phyloP scores from a whole-genome alignment of 2,888 invertebrate genomes.

The Tethea ocularis region DNA sequence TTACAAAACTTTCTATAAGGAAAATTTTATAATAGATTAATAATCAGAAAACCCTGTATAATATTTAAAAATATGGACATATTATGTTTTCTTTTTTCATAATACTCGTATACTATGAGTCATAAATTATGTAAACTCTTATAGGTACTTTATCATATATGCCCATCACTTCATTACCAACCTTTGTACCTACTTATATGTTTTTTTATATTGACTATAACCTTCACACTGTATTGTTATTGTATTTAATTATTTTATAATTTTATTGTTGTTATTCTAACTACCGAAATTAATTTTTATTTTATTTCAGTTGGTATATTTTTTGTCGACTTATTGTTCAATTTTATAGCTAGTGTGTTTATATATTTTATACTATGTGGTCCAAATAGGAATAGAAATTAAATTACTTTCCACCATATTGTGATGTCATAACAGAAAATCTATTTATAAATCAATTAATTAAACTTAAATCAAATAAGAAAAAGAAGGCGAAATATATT shows the following conservation, averaged over 20 bases:
- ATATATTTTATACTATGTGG: too few relatives aligned
- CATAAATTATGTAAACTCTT: neutral
- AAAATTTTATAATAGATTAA: neutral
- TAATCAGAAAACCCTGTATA: neutral
- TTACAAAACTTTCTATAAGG: constrained; percentile 13
- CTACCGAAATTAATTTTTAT: constrained; percentile 25
- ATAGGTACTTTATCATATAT: constrained; percentile 5
- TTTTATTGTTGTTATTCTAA: constrained; percentile 24
- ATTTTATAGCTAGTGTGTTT: too few relatives aligned
- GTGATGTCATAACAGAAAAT: too few relatives aligned
- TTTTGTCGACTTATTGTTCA: constrained; percentile 14
- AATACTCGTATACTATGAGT: too few relatives aligned
- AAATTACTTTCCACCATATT: too few relatives aligned
- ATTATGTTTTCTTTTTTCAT: too few relatives aligned
- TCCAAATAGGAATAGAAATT: too few relatives aligned
- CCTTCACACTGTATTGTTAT: constrained; percentile 22
- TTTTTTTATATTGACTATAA: constrained; percentile 22
- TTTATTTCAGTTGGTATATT: constrained; percentile 21
- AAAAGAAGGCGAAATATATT: too few relatives aligned
- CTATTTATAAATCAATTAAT: too few relatives aligned
- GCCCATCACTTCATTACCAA: constrained; percentile 16
- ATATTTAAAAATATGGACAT: too few relatives aligned
- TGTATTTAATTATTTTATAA: constrained; percentile 29
- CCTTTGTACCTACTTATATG: constrained; percentile 14
- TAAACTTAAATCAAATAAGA: too few relatives aligned